Evolutionary conservation across 1,140 invertebrate species (phyloP).

Genomic region (Trichonephila clavipes): DNA sequence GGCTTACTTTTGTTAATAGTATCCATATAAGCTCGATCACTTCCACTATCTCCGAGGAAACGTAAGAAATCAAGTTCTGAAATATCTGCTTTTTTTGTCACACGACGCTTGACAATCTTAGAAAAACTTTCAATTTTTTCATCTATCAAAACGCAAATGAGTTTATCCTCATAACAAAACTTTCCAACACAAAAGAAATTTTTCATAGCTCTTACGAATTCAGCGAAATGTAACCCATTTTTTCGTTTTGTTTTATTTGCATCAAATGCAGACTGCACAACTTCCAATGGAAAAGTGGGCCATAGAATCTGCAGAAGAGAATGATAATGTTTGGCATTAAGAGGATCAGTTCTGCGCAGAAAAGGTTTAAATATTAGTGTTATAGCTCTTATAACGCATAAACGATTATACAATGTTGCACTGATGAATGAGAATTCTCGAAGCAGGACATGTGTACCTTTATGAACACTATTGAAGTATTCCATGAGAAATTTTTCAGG

Average conservation of each 20-base stretch:
- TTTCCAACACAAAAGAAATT: slow-evolving; percentile 39
- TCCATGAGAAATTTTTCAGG: slow-evolving; percentile 65
- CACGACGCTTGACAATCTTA: slow-evolving; percentile 10
- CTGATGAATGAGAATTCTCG: slow-evolving; percentile 70
- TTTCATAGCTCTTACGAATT: slow-evolving; percentile 55
- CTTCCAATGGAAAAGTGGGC: slow-evolving; percentile 53
- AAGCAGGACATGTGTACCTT: slow-evolving; percentile 73
- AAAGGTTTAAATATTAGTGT: slow-evolving; percentile 70
- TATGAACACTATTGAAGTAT: slow-evolving; percentile 75
- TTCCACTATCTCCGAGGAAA: slow-evolving; percentile 42
- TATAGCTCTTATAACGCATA: slow-evolving; percentile 66
- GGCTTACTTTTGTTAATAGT: background rate
- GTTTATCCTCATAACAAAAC: slow-evolving; percentile 53
- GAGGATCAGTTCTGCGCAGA: background rate
- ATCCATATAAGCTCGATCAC: slow-evolving; percentile 46
- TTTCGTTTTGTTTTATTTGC: background rate
- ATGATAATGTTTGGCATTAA: slow-evolving; percentile 67
- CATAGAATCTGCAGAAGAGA: slow-evolving; percentile 63
- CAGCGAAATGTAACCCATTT: background rate
- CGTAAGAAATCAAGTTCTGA: slow-evolving; percentile 51
- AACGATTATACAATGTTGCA: slow-evolving; percentile 71
- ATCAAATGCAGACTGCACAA: slow-evolving; percentile 37
- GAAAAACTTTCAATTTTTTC: slow-evolving; percentile 26
- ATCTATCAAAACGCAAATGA: slow-evolving; percentile 40
- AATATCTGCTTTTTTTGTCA: background rate